Percentiles rank a stretch among this genome's conserved stretches.
phyloP scores from a whole-genome alignment of 2,113 vertebrate species.

The Capricornis sumatraensis region DNA sequence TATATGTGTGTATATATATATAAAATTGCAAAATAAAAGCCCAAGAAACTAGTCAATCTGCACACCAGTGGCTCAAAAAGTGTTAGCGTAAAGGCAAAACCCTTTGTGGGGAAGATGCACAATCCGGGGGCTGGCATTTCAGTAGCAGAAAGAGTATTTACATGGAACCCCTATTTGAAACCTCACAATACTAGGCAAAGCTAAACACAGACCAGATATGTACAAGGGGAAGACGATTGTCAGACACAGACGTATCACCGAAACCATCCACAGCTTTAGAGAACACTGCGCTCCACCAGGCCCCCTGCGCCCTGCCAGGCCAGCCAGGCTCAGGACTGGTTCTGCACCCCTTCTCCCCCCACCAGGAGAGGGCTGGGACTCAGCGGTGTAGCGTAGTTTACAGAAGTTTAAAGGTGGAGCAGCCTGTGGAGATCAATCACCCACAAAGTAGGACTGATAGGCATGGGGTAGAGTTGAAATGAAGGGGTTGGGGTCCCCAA shows the following conservation, averaged over 20 bases:
- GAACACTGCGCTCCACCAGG: not conserved
- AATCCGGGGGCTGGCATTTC: conserved; percentile 22
- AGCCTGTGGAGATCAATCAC: not conserved
- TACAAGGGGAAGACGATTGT: conserved; percentile 76
- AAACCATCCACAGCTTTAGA: conserved; percentile 47
- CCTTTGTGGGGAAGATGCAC: not conserved
- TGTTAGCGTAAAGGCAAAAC: conserved; percentile 59
- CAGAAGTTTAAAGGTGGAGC: not conserved
- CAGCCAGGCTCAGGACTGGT: not conserved
- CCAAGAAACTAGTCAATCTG: conserved; percentile 53
- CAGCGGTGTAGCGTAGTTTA: not conserved
- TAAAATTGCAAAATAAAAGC: conserved; percentile 73
- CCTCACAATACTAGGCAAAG: conserved; percentile 41
- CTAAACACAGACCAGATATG: conserved; percentile 74
- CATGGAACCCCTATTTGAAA: conserved; percentile 60
- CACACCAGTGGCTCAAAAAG: conserved; percentile 57
- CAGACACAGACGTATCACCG: conserved; percentile 61
- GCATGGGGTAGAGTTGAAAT: not conserved
- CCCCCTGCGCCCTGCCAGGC: not conserved
- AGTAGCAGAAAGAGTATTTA: conserved; percentile 57
- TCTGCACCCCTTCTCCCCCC: not conserved
- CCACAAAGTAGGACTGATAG: not conserved
- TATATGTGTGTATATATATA: conserved; percentile 33
- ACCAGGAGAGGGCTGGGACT: not conserved
- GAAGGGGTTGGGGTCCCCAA: not conserved